A percentile compares a stretch with the other conserved stretches of the same genome.
Conservation (phyloP, 1,140 invertebrate species). For the Pissodes strobi region DNA sequence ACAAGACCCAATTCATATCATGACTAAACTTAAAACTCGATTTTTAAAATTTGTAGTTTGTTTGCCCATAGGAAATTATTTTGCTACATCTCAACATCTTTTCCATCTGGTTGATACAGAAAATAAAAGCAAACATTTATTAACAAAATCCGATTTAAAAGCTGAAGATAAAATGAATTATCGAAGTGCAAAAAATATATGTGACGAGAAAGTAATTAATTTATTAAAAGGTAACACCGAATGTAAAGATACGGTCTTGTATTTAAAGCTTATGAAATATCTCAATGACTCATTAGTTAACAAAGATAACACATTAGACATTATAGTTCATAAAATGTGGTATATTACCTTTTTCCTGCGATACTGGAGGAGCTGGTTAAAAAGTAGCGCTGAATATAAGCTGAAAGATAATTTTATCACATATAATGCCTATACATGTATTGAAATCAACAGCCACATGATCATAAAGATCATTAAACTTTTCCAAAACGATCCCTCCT, state of each 20-base stretch:
- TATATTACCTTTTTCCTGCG: not conserved
- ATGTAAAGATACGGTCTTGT: not conserved
- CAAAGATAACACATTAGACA: not conserved
- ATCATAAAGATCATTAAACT: not conserved
- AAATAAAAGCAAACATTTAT: not conserved
- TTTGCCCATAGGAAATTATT: not conserved
- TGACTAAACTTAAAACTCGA: slow-evolving; percentile 6
- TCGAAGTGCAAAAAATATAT: not conserved
- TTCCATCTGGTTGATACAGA: not conserved
- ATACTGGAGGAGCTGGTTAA: not conserved
- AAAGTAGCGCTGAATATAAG: not conserved
- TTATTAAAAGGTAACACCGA: not conserved
- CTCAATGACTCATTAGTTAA: not conserved
- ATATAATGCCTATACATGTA: not conserved
- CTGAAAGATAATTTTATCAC: not conserved
- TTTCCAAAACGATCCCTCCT: not conserved
- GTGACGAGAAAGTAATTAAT: not conserved
- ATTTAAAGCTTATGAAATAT: not conserved
- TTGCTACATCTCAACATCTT: not conserved
- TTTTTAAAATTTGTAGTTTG: not conserved
- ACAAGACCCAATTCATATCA: slow-evolving; percentile 4
- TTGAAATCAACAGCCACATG: not conserved
- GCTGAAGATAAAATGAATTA: not conserved
- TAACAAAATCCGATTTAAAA: not conserved
- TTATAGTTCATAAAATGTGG: not conserved